Percentiles rank a stretch among this genome's conserved stretches.
Evolutionary conservation across 2,113 vertebrate genomes (phyloP).

Genomic region (Pollachius pollachius): DNA sequence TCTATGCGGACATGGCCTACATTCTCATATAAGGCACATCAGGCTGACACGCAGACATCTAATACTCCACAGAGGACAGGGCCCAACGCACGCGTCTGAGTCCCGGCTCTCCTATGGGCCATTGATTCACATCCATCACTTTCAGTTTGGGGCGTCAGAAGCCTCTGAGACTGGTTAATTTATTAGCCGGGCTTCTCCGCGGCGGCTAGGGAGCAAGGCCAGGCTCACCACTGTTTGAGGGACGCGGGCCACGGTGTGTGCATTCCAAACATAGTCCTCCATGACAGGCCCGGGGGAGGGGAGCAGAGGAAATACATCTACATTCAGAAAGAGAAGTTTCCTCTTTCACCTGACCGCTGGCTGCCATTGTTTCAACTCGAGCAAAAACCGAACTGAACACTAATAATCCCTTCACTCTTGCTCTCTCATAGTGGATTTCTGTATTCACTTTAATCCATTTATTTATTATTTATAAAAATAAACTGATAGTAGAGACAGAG

Average conservation of each 20-base stretch:
- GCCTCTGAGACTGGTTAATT: slow-evolving; percentile 31
- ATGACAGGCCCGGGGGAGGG: too few species aligned
- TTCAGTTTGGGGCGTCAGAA: slow-evolving; percentile 23
- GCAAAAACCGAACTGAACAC: too few species aligned
- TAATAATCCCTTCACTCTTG: too few species aligned
- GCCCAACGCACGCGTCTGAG: slow-evolving; percentile 19
- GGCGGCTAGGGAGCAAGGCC: slow-evolving; percentile 19
- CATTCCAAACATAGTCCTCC: background rate
- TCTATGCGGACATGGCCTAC: slow-evolving; percentile 41
- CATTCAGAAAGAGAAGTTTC: too few species aligned
- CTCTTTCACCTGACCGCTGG: too few species aligned
- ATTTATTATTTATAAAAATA: too few species aligned
- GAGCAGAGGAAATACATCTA: too few species aligned
- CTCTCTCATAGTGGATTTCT: too few species aligned
- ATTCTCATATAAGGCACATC: slow-evolving; percentile 41
- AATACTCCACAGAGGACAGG: slow-evolving; percentile 40
- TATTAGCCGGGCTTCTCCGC: slow-evolving; percentile 33
- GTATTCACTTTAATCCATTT: too few species aligned
- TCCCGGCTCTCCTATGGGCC: slow-evolving; percentile 39
- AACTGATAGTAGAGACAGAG: too few species aligned
- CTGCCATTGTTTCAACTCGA: too few species aligned
- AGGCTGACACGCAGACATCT: slow-evolving; percentile 35
- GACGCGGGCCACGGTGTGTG: too few species aligned
- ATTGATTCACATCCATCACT: slow-evolving; percentile 53
- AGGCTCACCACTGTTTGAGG: background rate